A percentile compares a stretch with the other conserved stretches of the same genome.
Conservation (phyloP, 2,797 vertebrate genomes). For the Myotis pilosus region DNA sequence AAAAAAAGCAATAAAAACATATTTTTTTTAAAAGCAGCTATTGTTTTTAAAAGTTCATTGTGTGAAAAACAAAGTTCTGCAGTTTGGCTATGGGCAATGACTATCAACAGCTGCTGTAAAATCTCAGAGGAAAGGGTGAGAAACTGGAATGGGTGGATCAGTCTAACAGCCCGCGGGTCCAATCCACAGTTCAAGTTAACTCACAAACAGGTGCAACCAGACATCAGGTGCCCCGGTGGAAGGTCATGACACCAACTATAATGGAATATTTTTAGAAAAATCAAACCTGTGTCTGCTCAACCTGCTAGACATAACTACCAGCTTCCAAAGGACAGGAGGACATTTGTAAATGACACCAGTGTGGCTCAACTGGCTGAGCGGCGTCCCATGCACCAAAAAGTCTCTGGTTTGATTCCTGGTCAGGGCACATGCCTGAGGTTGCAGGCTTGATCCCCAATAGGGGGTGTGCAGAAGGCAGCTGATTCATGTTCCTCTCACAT, state of each 20-base stretch:
- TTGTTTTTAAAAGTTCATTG: not conserved
- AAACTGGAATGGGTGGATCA: not conserved
- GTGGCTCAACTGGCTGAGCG: too few species aligned
- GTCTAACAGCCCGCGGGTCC: not conserved
- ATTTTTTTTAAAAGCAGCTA: not conserved
- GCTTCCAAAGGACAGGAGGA: not conserved
- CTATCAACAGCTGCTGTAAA: not conserved
- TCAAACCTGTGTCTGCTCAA: not conserved
- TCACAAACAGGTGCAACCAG: not conserved
- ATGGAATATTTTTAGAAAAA: not conserved
- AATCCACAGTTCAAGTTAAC: not conserved
- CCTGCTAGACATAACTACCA: not conserved
- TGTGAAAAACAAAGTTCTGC: not conserved
- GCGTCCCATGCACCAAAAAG: too few species aligned
- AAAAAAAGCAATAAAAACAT: too few species aligned
- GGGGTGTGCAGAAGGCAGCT: too few species aligned
- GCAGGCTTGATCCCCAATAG: too few species aligned
- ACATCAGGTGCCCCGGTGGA: not conserved
- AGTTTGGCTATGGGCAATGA: not conserved
- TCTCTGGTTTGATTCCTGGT: too few species aligned
- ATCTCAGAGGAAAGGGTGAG: not conserved
- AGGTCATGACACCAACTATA: not conserved
- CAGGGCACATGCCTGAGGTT: too few species aligned
- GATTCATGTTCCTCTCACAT: too few species aligned
- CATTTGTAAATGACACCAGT: not conserved